Conservation (phyloP, 2,888 invertebrate genomes). For the Tiphia femorata region DNA sequence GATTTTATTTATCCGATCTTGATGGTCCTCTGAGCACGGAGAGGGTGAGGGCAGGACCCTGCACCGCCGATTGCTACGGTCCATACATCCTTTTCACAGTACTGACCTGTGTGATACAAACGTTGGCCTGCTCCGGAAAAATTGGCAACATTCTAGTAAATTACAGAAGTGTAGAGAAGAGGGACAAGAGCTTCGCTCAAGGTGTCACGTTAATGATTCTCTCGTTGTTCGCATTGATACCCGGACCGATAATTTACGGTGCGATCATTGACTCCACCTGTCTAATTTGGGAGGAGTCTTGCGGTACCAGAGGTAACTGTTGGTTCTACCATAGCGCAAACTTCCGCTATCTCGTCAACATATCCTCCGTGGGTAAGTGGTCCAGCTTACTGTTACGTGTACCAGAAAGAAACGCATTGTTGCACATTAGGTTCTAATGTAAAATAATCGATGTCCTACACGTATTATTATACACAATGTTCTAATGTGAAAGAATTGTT, state of each 20-base stretch:
- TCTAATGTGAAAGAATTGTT: neutral
- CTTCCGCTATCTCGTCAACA: slow-evolving; percentile 73
- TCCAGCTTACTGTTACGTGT: neutral
- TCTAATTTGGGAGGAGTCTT: slow-evolving; percentile 77
- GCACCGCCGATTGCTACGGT: slow-evolving; percentile 57
- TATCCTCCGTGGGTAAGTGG: slow-evolving; percentile 71
- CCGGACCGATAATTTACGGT: slow-evolving; percentile 79
- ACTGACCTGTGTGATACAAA: slow-evolving; percentile 72
- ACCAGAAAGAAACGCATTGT: neutral
- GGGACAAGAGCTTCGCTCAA: slow-evolving; percentile 77
- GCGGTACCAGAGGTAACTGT: slow-evolving; percentile 76
- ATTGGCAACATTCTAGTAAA: slow-evolving; percentile 78
- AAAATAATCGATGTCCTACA: neutral
- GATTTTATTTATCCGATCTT: slow-evolving; percentile 6
- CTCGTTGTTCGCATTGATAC: slow-evolving; percentile 76
- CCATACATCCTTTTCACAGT: slow-evolving; percentile 70
- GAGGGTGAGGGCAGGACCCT: slow-evolving; percentile 63
- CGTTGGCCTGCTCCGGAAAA: slow-evolving; percentile 76
- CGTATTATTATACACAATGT: neutral
- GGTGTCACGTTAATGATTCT: slow-evolving; percentile 75
- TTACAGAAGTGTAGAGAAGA: slow-evolving; percentile 74
- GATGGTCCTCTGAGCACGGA: slow-evolving; percentile 10
- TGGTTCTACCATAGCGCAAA: slow-evolving; percentile 76
- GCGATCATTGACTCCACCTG: slow-evolving; percentile 78
- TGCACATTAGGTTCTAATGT: neutral